Conservation (phyloP, 1,140 invertebrate genomes). For the Drosophila santomea region DNA sequence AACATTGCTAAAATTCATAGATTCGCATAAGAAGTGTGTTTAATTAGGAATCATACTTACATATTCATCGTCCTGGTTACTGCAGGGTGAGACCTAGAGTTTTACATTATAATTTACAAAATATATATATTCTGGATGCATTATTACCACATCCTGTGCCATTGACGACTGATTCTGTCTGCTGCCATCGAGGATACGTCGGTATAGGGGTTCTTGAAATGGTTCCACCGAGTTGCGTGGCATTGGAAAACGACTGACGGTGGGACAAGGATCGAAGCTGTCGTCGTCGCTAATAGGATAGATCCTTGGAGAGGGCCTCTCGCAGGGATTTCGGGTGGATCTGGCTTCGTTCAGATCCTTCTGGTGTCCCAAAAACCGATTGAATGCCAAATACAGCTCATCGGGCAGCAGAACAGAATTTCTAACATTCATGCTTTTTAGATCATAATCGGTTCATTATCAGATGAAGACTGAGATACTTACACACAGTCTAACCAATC, state of each 20-base stretch:
- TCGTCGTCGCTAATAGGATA: constrained; percentile 1
- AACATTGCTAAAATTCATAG: constrained; percentile 1
- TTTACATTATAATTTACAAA: background rate
- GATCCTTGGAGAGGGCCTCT: fast-evolving
- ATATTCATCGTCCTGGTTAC: background rate
- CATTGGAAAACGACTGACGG: background rate
- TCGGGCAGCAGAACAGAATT: constrained; percentile 41
- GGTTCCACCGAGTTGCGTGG: background rate
- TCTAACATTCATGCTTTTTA: constrained; percentile 6
- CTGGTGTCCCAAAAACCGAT: constrained; percentile 15
- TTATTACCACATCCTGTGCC: background rate
- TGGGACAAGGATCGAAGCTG: background rate
- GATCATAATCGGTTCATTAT: background rate
- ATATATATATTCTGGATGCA: too few relatives aligned
- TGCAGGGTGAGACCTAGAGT: background rate
- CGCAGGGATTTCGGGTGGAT: background rate
- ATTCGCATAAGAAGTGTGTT: too few relatives aligned
- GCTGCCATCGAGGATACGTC: background rate
- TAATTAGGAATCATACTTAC: background rate
- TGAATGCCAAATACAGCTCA: constrained; percentile 40
- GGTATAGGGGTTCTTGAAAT: background rate
- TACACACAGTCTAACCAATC: background rate
- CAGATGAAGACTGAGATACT: background rate
- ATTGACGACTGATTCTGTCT: background rate
- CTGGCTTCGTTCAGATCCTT: background rate